phyloP scores from a whole-genome alignment of 2,888 invertebrate genomes.

The Autographa pulchrina region DNA sequence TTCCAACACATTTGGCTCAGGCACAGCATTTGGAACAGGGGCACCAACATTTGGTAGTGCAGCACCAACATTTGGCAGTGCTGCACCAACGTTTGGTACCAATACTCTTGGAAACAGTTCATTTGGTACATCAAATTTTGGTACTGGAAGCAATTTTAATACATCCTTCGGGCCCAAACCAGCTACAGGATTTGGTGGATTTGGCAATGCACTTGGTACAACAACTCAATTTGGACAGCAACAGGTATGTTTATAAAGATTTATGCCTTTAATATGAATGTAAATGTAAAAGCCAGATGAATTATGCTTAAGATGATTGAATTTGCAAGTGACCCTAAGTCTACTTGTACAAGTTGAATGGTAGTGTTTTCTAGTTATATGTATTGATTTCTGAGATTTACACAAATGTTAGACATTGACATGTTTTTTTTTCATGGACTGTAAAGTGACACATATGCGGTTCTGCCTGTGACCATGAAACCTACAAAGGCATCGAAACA shows the following conservation, averaged over 20 bases:
- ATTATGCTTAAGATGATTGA: no score
- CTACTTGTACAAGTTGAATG: no score
- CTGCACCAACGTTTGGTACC: constrained; percentile 47
- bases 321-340: no score
- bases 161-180: constrained; percentile 86
- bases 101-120: constrained; percentile 67
- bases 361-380: no score
- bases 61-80: constrained; percentile 12
- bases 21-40: no score
- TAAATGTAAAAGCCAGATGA: no score
- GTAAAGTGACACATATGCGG: no score
- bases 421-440: no score
- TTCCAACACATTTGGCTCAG: not conserved
- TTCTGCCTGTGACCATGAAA: no score
- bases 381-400: no score
- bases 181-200: constrained; percentile 84
- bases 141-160: constrained; percentile 81
- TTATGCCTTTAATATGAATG: not conserved
- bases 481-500: no score
- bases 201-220: constrained; percentile 82
- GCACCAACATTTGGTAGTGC: constrained; percentile 24
- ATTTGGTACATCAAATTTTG: constrained; percentile 77
- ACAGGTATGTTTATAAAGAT: constrained; percentile 61
- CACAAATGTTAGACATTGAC: no score
- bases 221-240: constrained; percentile 83